Conservation (phyloP, 2,797 vertebrate genomes). For the Mastacembelus armatus region DNA sequence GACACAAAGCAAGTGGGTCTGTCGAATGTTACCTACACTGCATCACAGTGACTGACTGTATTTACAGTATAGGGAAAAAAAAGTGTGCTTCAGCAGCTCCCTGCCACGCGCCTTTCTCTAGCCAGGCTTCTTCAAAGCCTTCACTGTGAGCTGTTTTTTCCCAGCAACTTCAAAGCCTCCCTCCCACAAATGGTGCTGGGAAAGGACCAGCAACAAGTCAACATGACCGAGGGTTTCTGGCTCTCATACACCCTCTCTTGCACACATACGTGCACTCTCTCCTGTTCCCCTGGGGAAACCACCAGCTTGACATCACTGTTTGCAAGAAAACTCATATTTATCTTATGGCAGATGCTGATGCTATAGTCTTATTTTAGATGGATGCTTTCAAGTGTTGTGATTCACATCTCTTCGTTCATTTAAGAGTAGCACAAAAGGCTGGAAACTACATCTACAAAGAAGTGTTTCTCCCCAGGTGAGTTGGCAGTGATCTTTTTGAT, state of each 20-base stretch:
- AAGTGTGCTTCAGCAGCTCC: constrained; percentile 41
- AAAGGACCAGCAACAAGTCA: constrained; percentile 68
- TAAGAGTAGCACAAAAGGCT: constrained; percentile 44
- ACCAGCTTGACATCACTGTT: constrained; percentile 49
- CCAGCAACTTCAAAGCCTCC: constrained; percentile 75
- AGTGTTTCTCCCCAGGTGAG: constrained; percentile 55
- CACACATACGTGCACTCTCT: constrained; percentile 8
- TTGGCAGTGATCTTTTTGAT: constrained; percentile 57
- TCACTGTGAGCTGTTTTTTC: constrained; percentile 66
- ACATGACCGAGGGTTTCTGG: constrained; percentile 67
- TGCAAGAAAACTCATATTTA: constrained; percentile 42
- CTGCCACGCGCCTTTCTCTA: constrained; percentile 56
- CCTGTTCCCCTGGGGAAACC: constrained; percentile 39
- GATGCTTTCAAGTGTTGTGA: constrained; percentile 52
- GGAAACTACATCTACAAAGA: constrained; percentile 42
- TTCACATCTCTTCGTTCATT: constrained; percentile 55
- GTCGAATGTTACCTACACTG: constrained; percentile 13
- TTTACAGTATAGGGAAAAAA: constrained; percentile 56
- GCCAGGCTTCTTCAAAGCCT: constrained; percentile 70
- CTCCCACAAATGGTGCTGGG: constrained; percentile 60
- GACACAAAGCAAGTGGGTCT: constrained; percentile 18
- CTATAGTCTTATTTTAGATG: constrained; percentile 50
- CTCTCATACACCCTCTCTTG: constrained; percentile 18
- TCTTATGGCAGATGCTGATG: constrained; percentile 33
- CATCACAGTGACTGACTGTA: constrained; percentile 46